These are phyloP conservation scores for Leptobrachium ailaonicum DNA, from an alignment of 2,113 vertebrate genomes.

Conservation along the genomic window DNA sequence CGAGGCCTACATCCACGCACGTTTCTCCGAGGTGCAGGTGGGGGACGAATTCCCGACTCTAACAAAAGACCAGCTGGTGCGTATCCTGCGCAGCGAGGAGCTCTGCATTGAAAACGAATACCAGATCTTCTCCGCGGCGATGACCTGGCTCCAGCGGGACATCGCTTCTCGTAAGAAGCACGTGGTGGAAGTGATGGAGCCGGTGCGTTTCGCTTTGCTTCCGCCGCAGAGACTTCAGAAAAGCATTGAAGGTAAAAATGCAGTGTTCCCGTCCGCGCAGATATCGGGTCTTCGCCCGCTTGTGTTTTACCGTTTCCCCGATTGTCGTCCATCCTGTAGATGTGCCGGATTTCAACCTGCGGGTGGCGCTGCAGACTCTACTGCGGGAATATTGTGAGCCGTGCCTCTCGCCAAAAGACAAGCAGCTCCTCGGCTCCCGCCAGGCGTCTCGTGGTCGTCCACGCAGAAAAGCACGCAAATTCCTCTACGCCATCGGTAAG, in stretches of 20 bases:
- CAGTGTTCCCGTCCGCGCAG: no score
- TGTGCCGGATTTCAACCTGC: constrained; percentile 92
- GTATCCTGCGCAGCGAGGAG: constrained; percentile 88
- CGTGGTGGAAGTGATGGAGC: constrained; percentile 89
- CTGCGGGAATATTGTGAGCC: constrained; percentile 94
- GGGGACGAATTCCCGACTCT: constrained; percentile 86
- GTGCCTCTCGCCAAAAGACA: constrained; percentile 87
- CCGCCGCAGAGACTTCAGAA: constrained; percentile 89
- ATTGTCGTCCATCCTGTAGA: constrained; percentile 61
- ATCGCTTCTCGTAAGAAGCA: constrained; percentile 84
- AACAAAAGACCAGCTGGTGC: constrained; percentile 87
- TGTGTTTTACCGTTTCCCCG: neutral
- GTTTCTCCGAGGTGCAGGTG: constrained; percentile 86
- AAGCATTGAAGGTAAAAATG: constrained; percentile 88
- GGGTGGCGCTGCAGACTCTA: constrained; percentile 94
- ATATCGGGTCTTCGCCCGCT: no score
- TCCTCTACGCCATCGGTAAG: constrained; percentile 94
- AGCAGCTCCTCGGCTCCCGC: constrained; percentile 82
- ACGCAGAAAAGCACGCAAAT: constrained; percentile 94
- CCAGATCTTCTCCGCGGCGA: constrained; percentile 89
- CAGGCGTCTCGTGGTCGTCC: constrained; percentile 88
- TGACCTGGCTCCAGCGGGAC: constrained; percentile 92
- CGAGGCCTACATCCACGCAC: constrained; percentile 90
- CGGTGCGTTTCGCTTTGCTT: constrained; percentile 88
- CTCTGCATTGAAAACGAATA: constrained; percentile 95